Percentiles rank a stretch among this genome's conserved stretches.
Evolutionary conservation across 2,888 invertebrate species (phyloP).

Genomic region (Epinotia nisella): DNA sequence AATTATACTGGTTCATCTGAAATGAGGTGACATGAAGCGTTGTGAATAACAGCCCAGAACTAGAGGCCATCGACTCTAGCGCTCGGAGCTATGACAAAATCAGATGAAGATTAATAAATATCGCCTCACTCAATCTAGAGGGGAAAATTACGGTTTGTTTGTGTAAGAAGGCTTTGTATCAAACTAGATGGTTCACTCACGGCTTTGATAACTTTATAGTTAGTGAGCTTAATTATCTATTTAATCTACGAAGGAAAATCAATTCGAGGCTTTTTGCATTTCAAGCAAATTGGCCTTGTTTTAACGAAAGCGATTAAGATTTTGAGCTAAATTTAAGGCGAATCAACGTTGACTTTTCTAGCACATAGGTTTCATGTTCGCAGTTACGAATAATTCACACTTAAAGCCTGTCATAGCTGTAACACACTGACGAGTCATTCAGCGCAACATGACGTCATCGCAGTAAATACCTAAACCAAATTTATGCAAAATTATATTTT

Average conservation of each 20-base stretch:
- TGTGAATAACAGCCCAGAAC: slow-evolving; percentile 56
- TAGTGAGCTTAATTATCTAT: slow-evolving; percentile 31
- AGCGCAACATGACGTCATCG: slow-evolving; percentile 19
- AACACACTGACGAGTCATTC: slow-evolving; percentile 1
- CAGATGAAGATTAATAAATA: slow-evolving; percentile 43
- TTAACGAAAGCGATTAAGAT: slow-evolving; percentile 13
- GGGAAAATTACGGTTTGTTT: slow-evolving; percentile 40
- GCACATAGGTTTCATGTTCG: background rate
- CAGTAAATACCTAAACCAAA: background rate
- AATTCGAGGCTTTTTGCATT: slow-evolving; percentile 2
- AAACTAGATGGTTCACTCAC: slow-evolving; percentile 14
- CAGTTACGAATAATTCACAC: slow-evolving; percentile 9
- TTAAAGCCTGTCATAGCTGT: background rate
- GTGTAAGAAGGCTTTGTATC: slow-evolving; percentile 28
- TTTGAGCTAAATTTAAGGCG: background rate
- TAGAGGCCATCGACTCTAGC: slow-evolving; percentile 67
- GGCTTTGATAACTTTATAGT: background rate
- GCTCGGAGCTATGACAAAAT: slow-evolving; percentile 39
- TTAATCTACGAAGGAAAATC: background rate
- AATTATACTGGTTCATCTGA: background rate
- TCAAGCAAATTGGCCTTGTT: slow-evolving; percentile 1
- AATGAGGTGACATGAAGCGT: background rate
- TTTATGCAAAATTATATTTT: slow-evolving; percentile 8
- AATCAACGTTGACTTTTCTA: background rate
- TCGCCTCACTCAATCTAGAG: slow-evolving; percentile 32